Evolutionary conservation across 1,140 invertebrate species (phyloP).

Genomic region (Pogonus chalceus): DNA sequence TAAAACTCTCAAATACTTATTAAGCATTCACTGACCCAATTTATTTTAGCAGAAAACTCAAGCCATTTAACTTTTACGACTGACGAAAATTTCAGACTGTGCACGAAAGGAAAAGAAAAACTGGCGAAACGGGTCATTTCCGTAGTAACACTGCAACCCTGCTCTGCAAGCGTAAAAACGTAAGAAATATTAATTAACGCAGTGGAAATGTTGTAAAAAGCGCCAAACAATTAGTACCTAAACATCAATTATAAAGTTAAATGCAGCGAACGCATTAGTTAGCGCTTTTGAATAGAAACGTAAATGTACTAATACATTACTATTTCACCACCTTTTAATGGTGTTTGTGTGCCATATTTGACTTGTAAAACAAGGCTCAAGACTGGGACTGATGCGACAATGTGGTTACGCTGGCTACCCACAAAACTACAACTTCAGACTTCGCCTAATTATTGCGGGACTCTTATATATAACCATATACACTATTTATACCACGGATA

Average conservation of each 20-base stretch:
- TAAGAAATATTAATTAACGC: slow-evolving; percentile 1
- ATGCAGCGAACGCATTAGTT: background rate
- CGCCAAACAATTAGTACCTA: background rate
- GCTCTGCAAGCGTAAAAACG: background rate
- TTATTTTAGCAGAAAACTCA: too few species aligned
- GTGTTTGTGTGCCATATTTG: background rate
- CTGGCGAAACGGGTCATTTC: background rate
- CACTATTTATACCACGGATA: too few species aligned
- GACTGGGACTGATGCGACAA: background rate
- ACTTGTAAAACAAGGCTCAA: background rate
- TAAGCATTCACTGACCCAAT: too few species aligned
- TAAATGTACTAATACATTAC: background rate
- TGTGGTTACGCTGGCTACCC: background rate
- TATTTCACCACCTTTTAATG: background rate
- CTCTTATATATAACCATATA: background rate
- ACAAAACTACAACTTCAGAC: slow-evolving; percentile 2
- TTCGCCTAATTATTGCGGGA: background rate
- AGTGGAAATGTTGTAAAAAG: background rate
- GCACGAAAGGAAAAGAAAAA: background rate
- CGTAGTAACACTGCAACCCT: background rate
- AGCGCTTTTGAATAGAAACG: background rate
- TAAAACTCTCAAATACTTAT: too few species aligned
- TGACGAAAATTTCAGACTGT: background rate
- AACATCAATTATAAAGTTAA: slow-evolving; percentile 4
- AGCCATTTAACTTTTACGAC: background rate